These are phyloP conservation scores for Philereme vetulata DNA, from an alignment of 2,888 invertebrate genomes.

Conservation along the genomic window DNA sequence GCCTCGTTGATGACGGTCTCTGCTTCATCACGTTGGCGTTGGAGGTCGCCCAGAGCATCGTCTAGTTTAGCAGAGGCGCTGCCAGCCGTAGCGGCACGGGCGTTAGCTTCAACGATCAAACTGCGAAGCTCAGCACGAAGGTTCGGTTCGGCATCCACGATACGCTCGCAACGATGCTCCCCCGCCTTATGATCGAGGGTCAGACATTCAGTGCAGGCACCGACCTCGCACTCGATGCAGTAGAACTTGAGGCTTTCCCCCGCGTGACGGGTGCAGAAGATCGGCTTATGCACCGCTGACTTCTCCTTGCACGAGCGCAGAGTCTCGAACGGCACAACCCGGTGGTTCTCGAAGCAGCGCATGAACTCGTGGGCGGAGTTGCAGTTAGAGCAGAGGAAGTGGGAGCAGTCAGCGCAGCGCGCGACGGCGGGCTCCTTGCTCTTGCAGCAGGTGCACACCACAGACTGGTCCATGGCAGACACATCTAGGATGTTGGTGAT, in stretches of 20 bases:
- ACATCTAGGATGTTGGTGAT: slow-evolving; percentile 93
- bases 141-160: slow-evolving; percentile 90
- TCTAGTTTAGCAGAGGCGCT: slow-evolving; percentile 90
- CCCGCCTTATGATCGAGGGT: slow-evolving; percentile 92
- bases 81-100: slow-evolving; percentile 89
- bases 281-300: slow-evolving; percentile 94
- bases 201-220: slow-evolving; percentile 94
- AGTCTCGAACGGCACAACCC: slow-evolving; percentile 95
- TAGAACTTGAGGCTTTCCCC: slow-evolving; percentile 94
- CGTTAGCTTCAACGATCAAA: slow-evolving; percentile 89
- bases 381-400: slow-evolving; percentile 96
- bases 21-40: slow-evolving; percentile 93
- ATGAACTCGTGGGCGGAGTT: slow-evolving; percentile 98
- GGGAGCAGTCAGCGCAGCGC: slow-evolving; percentile 97
- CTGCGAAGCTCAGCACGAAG: slow-evolving; percentile 90
- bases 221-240: slow-evolving; percentile 93
- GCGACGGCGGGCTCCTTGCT: slow-evolving; percentile 97
- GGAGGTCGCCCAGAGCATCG: slow-evolving; percentile 92
- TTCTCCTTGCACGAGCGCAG: slow-evolving; percentile 90
- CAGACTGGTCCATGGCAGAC: slow-evolving; percentile 88
- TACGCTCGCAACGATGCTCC: slow-evolving; percentile 92
- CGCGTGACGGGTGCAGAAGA: slow-evolving; percentile 92
- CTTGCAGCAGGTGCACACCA: slow-evolving; percentile 97
- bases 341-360: slow-evolving; percentile 98
- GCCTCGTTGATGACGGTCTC: slow-evolving; percentile 92